A percentile compares a stretch with the other conserved stretches of the same genome.
These are phyloP conservation scores for Neria commutata DNA, from an alignment of 2,888 invertebrate genomes.

Conservation along the genomic window DNA sequence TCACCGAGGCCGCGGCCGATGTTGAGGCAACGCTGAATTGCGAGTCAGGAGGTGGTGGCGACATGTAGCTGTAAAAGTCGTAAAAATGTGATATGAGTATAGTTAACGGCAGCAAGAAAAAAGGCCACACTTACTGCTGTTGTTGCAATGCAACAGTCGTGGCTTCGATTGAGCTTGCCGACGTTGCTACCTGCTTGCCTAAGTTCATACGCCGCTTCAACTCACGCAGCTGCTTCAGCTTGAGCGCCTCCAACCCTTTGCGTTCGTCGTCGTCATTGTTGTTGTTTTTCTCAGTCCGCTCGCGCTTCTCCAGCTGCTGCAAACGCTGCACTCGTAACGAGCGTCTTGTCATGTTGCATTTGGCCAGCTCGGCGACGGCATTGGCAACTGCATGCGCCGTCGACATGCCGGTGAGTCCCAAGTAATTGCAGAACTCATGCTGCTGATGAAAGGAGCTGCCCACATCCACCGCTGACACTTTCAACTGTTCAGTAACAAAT, in stretches of 20 bases:
- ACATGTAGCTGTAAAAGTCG: too few species aligned
- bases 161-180: too few species aligned
- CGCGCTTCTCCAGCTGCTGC: constrained; percentile 45
- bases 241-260: constrained; percentile 1
- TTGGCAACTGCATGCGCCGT: constrained; percentile 55
- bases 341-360: constrained; percentile 47
- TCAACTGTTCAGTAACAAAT: constrained; percentile 20
- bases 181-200: too few species aligned
- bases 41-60: too few species aligned
- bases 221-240: constrained; percentile 13
- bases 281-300: constrained; percentile 36
- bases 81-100: too few species aligned
- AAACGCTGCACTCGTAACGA: constrained; percentile 52
- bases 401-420: constrained; percentile 56
- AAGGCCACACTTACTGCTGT: too few species aligned
- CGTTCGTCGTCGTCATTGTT: constrained; percentile 26
- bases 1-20: too few species aligned
- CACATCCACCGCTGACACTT: neutral
- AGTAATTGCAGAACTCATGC: constrained; percentile 60
- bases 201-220: constrained; percentile 6
- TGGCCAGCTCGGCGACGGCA: constrained; percentile 51
- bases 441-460: constrained; percentile 47
- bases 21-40: too few species aligned
- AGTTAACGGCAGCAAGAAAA: too few species aligned
- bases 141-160: too few species aligned